Percentiles rank a stretch among this genome's conserved stretches.
Evolutionary conservation across 1,140 invertebrate species (phyloP).

Genomic region (Holcopasites calliopsidis): DNA sequence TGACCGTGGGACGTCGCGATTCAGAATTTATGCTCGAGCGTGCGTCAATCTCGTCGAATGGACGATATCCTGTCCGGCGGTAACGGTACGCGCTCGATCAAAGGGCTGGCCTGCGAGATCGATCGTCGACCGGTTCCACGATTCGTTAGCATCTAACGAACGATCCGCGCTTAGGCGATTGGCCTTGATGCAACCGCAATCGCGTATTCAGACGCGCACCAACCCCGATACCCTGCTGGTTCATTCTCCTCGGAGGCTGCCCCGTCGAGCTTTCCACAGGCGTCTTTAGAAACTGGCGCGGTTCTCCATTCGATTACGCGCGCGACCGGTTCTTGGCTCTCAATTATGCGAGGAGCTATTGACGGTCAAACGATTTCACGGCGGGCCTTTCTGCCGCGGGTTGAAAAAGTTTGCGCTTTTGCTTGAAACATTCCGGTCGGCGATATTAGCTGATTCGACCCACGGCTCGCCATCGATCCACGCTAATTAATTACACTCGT

Average conservation of each 20-base stretch:
- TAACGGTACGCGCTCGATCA: conserved; percentile 51
- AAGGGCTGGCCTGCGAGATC: conserved; percentile 40
- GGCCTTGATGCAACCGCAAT: not conserved
- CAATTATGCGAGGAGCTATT: not conserved
- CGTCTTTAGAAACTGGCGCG: no score
- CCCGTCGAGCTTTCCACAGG: no score
- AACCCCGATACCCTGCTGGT: conserved; percentile 11
- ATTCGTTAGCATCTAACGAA: conserved; percentile 48
- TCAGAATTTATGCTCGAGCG: conserved; percentile 31
- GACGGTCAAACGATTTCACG: conserved; percentile 6
- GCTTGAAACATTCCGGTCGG: not conserved
- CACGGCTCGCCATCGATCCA: not conserved
- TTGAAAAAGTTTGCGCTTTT: not conserved
- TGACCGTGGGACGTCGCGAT: not conserved
- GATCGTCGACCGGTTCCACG: conserved; percentile 36
- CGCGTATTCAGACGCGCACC: conserved; percentile 26
- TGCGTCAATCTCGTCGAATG: conserved; percentile 51
- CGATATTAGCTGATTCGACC: not conserved
- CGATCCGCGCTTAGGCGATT: conserved; percentile 6
- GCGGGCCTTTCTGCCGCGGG: not conserved
- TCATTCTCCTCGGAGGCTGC: not conserved
- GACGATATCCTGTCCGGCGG: conserved; percentile 39
- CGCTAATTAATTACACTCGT: conserved; percentile 29
- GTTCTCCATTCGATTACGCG: conserved; percentile 5
- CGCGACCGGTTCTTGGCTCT: not conserved